Base-by-base conservation (phyloP, 2,888 invertebrate species). In the Odontocerum albicorne region DNA sequence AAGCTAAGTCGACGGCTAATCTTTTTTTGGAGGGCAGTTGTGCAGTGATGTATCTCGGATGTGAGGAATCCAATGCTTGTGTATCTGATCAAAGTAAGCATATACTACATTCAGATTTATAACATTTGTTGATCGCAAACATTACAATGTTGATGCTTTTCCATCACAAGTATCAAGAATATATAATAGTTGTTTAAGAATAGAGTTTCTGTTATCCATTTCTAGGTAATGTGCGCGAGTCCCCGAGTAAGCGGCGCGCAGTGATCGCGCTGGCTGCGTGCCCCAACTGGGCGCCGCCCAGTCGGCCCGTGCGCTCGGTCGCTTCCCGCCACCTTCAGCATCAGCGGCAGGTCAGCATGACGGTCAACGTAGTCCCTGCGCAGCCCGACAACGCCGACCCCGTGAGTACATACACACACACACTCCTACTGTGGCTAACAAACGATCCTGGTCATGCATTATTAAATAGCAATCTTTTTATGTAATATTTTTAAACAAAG, bases 321-420 rank as follows among this genome's bases (percentile, higher is more conserved):
- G 51, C 56, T 13, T 21, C 43, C 6, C 54, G 35, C 21, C 47
- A 57, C 1, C 71, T 78, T 62, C 72, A 77, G 55, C 77, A 76
- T 64, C 77, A 78, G 65, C 73, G 78, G 63, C 72, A 77, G 69
- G 73, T 72, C 68, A 77, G 76, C 68, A 78, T 78, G 78, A 77
- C 77, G 1, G 78, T 78, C 56, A 75, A 74, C 7, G 78, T 78
- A 32, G 75, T 77, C 19, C 77, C 78, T 15, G 77, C 77, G 62
- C 66, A 66, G 19, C 62, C 63, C 36, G 66, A 64, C 56, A 33
- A 62, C 33, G 43, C 50, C 6, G 63, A 63, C 33, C 62, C 62
- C 38, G 63, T 61, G 20, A 59, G 51, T 49, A 20, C 15, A 4
- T 13, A 10, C 4, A 12, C 12, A 27, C 8, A 4, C 27, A 27